Evolutionary conservation across 2,888 invertebrate genomes (phyloP).

Genomic region (Octonoba sinensis): DNA sequence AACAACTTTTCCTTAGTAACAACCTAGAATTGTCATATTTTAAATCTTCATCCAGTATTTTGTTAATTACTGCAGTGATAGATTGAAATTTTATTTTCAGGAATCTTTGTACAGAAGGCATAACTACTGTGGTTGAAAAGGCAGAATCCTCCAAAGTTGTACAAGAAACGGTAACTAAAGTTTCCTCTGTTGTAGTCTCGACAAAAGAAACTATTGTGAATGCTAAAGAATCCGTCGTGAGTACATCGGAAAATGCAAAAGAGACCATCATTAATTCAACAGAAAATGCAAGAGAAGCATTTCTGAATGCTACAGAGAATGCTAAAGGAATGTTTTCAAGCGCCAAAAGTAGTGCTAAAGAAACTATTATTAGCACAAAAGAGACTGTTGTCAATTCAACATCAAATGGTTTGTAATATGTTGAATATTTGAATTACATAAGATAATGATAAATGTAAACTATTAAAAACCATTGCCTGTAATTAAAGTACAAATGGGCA

Average conservation of each 20-base stretch:
- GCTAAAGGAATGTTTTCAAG: slow-evolving; percentile 27
- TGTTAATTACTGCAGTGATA: too few relatives aligned
- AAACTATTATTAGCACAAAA: slow-evolving; percentile 47
- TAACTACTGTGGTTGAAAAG: slow-evolving; percentile 56
- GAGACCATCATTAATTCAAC: slow-evolving; percentile 36
- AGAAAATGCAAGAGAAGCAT: slow-evolving; percentile 44
- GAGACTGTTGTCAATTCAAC: slow-evolving; percentile 40
- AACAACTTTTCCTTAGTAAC: too few relatives aligned
- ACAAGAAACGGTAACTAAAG: slow-evolving; percentile 56
- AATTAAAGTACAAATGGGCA: too few relatives aligned
- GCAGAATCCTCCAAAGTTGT: slow-evolving; percentile 58
- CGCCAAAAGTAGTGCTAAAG: slow-evolving; percentile 43
- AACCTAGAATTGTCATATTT: too few relatives aligned
- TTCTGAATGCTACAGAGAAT: slow-evolving; percentile 50
- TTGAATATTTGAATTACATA: background rate
- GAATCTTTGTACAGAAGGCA: slow-evolving; percentile 22
- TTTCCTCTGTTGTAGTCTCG: slow-evolving; percentile 49
- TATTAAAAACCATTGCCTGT: background rate
- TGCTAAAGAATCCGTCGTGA: slow-evolving; percentile 46
- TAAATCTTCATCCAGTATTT: too few relatives aligned
- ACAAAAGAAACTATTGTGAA: slow-evolving; percentile 59
- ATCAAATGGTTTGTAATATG: slow-evolving; percentile 21
- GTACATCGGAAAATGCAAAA: slow-evolving; percentile 38
- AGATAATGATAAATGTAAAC: background rate
- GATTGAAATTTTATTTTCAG: slow-evolving; percentile 19